Percentiles rank a stretch among this genome's conserved stretches.
Evolutionary conservation across 2,888 invertebrate genomes (phyloP).

Genomic region (Eupithecia vulgata): DNA sequence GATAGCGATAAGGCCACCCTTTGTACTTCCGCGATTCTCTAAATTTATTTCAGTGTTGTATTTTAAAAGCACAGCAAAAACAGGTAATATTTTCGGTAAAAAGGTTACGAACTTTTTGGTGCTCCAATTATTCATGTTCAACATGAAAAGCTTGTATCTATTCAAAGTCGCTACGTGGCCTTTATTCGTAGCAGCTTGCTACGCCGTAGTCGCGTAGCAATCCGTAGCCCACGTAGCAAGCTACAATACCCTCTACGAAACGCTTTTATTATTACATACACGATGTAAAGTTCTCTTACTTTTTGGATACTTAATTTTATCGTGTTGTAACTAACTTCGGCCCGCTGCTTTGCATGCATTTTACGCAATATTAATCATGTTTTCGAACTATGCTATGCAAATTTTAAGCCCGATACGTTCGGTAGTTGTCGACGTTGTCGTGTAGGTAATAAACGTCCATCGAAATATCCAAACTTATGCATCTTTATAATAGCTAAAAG

Average conservation of each 20-base stretch:
- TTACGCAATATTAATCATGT: not conserved
- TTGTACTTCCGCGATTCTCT: too few relatives aligned
- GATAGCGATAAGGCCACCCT: too few relatives aligned
- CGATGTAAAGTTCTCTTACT: not conserved
- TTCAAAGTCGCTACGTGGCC: not conserved
- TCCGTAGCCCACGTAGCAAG: not conserved
- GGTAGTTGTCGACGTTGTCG: not conserved
- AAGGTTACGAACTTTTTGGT: slow-evolving; percentile 6
- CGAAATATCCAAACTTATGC: not conserved
- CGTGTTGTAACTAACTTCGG: not conserved
- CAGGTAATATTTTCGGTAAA: not conserved
- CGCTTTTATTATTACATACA: not conserved
- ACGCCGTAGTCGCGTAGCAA: slow-evolving; percentile 10
- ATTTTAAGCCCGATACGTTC: not conserved
- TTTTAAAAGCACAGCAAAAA: not conserved
- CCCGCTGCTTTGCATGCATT: not conserved
- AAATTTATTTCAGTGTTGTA: too few relatives aligned
- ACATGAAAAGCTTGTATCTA: slow-evolving; percentile 3
- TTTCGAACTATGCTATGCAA: not conserved
- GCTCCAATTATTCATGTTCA: not conserved
- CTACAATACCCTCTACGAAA: not conserved
- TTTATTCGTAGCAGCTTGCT: slow-evolving; percentile 12
- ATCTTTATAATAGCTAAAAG: not conserved
- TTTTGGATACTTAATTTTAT: not conserved
- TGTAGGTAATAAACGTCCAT: not conserved